Base-by-base conservation (phyloP, 2,888 invertebrate species). In the Lithophane leautieri region DNA sequence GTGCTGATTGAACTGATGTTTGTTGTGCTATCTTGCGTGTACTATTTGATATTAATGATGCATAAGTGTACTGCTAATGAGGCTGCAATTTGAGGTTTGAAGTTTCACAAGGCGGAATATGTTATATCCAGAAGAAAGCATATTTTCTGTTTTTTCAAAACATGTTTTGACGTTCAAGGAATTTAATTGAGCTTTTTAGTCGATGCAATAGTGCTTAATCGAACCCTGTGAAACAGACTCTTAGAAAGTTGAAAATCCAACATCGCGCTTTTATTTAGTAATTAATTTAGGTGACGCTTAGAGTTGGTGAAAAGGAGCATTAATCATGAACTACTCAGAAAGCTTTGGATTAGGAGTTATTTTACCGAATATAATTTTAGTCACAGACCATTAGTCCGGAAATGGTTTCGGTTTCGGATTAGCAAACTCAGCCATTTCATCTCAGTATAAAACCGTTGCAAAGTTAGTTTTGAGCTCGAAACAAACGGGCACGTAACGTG, bases 1-100 rank as follows among this genome's bases (percentile, higher is more conserved):
- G 12, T 40, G 16, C n/a, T 80, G 83, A 81, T 83, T 77, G 74
- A 77, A 72, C 68, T 70, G 47, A 54, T 73, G 70, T 76, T 81
- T 78, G 69, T 70, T 76, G 63, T 71, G 62, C 40, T 62, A 12
- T 77, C 72, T 76, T 34, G 75, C 72, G 58, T 68, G 79, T 47
- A 25, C 28, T 56, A 44, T 56, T 70, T 60, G 16, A 54, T 47
- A 52, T 34, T 52, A 58, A 81, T 82, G 61, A 81, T 70, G 40
- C n/a, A 34, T 12, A 63, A 70, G 25, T 81, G 25, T 62, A 2
- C 1, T 62, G 68, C 7, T 77, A 77, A 73, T 82, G 72, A 82
- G 52, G 9, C 12, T 42, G 70, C 14, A 19, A 73, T 82, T 82
- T 67, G 52, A 22, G 40, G 11, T 14, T 47, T 42, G 52, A 62